Conservation (phyloP, 2,888 invertebrate genomes). For the Chymomyza procnemis region DNA sequence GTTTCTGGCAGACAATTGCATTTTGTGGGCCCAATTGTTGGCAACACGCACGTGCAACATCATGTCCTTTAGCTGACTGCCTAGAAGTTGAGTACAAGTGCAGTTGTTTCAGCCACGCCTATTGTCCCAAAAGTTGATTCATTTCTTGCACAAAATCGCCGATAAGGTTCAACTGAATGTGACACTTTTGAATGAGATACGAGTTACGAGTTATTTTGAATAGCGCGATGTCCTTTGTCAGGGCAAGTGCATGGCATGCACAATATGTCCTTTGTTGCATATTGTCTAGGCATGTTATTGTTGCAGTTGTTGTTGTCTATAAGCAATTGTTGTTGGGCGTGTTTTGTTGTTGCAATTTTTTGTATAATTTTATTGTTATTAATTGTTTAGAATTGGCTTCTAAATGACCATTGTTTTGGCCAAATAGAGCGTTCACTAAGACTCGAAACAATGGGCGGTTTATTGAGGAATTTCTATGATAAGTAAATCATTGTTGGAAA, state of each 20-base stretch:
- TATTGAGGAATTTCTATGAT: not conserved
- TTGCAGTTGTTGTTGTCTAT: slow-evolving; percentile 29
- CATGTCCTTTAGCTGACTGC: not conserved
- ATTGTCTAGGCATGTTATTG: slow-evolving; percentile 15
- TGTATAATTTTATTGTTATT: slow-evolving; percentile 69
- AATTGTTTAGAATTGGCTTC: slow-evolving; percentile 63
- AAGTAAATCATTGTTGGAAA: not conserved
- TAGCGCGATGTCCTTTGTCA: slow-evolving; percentile 41
- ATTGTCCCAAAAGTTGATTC: slow-evolving; percentile 39
- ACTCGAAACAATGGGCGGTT: not conserved
- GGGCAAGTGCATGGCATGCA: slow-evolving; percentile 42
- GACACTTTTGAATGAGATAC: slow-evolving; percentile 52
- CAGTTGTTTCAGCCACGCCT: slow-evolving; percentile 36
- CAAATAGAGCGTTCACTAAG: not conserved
- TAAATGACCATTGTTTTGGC: slow-evolving; percentile 34
- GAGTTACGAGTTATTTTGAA: slow-evolving; percentile 69
- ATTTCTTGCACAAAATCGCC: slow-evolving; percentile 28
- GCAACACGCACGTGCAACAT: slow-evolving; percentile 61
- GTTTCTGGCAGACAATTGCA: slow-evolving; percentile 56
- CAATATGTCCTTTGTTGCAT: slow-evolving; percentile 40
- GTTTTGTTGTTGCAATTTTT: slow-evolving; percentile 67
- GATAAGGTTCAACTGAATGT: slow-evolving; percentile 39
- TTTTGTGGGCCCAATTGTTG: slow-evolving; percentile 56
- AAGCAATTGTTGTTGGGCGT: slow-evolving; percentile 25
- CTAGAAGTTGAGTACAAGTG: slow-evolving; percentile 52